Evolutionary conservation across 2,797 vertebrate species (phyloP).

Genomic region (Pristis pectinata): DNA sequence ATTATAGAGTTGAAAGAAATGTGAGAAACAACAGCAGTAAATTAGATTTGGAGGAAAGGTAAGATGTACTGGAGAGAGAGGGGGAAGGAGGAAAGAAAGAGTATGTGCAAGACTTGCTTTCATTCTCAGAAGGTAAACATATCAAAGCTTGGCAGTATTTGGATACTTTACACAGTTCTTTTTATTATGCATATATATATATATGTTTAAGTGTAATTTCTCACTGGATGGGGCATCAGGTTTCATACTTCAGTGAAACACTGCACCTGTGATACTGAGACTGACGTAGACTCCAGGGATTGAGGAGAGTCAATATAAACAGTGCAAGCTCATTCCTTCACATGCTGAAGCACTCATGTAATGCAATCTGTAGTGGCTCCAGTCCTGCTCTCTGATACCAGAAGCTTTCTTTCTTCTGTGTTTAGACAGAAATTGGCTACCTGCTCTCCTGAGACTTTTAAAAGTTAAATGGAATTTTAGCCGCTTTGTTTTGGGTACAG

Average conservation of each 20-base stretch:
- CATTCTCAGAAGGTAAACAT: background rate
- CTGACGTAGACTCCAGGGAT: background rate
- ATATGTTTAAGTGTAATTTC: slow-evolving; percentile 16
- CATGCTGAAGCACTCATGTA: slow-evolving; percentile 84
- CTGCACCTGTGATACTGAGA: slow-evolving; percentile 28
- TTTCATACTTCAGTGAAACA: slow-evolving; percentile 25
- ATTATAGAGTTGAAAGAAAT: background rate
- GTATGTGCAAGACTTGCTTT: background rate
- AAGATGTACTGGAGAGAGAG: background rate
- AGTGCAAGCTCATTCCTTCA: slow-evolving; percentile 83
- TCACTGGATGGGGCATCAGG: background rate
- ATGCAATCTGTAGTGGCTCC: slow-evolving; percentile 62
- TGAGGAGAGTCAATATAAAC: slow-evolving; percentile 62
- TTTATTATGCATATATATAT: background rate
- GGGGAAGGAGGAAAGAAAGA: background rate
- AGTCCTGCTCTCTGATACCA: background rate
- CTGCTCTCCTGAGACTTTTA: background rate
- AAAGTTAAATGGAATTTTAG: slow-evolving; percentile 31
- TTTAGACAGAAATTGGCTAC: slow-evolving; percentile 31
- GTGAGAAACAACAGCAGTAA: background rate
- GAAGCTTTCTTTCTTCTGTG: background rate
- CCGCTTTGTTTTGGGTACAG: slow-evolving; percentile 16
- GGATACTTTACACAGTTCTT: background rate
- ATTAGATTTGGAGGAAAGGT: background rate
- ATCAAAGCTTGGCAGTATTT: slow-evolving; percentile 23